Evolutionary conservation across 2,888 invertebrate species (phyloP).

Genomic region (Nephrotoma guestfalica): DNA sequence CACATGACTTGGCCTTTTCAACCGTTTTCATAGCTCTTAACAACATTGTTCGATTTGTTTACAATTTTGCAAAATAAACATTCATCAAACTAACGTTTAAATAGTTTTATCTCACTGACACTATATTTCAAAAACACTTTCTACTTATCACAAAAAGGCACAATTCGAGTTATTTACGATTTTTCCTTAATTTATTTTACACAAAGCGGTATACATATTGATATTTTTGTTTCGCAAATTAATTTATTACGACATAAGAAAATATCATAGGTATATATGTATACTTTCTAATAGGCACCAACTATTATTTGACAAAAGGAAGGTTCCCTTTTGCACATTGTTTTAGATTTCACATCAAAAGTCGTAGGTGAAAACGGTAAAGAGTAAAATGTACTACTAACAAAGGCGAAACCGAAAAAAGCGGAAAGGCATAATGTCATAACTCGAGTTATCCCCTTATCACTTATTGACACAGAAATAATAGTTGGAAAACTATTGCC

Average conservation of each 20-base stretch:
- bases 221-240: neutral
- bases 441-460: too few relatives aligned
- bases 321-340: neutral
- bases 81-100: neutral
- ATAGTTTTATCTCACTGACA: neutral
- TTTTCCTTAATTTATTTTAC: neutral
- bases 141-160: neutral
- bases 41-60: neutral
- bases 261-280: neutral
- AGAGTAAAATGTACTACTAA: too few relatives aligned
- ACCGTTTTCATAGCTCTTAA: neutral
- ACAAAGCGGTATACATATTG: neutral
- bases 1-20: neutral
- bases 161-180: neutral
- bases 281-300: neutral
- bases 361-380: too few relatives aligned
- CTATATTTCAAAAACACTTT: neutral
- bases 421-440: too few relatives aligned
- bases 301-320: neutral
- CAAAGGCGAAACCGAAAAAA: too few relatives aligned
- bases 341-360: too few relatives aligned
- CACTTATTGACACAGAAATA: too few relatives aligned
- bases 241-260: neutral
- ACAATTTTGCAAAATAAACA: neutral
- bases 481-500: too few relatives aligned